Conservation (phyloP, 2,797 vertebrate genomes). For the Trachops cirrhosus region DNA sequence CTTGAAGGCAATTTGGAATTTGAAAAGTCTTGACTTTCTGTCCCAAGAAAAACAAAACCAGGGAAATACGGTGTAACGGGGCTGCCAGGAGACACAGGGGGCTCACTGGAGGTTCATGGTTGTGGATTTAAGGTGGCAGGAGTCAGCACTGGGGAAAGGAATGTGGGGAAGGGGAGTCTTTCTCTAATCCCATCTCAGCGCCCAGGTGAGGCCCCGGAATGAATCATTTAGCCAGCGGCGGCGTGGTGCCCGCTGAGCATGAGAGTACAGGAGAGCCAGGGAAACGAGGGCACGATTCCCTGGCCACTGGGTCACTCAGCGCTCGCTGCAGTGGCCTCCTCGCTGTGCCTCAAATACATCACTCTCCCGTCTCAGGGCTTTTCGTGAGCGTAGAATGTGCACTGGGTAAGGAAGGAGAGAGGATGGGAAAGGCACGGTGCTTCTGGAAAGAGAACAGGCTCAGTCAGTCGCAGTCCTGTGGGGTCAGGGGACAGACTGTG, state of each 20-base stretch:
- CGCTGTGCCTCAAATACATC: neutral
- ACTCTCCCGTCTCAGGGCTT: neutral
- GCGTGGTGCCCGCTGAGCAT: neutral
- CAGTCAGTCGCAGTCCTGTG: rapidly evolving
- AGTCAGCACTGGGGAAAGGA: neutral
- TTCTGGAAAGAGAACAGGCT: neutral
- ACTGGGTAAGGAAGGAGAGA: neutral
- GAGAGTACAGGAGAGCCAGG: neutral
- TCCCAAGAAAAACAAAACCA: neutral
- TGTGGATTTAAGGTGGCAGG: neutral
- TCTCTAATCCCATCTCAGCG: neutral
- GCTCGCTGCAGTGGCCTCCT: neutral
- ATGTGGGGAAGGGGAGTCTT: neutral
- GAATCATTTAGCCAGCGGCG: neutral
- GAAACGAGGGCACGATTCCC: neutral
- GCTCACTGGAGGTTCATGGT: neutral
- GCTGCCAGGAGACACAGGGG: neutral
- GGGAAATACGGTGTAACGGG: neutral
- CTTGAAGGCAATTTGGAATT: neutral
- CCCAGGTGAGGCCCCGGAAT: neutral
- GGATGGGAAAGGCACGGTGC: neutral
- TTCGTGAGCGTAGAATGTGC: neutral
- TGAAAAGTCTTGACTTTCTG: neutral
- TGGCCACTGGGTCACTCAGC: neutral
- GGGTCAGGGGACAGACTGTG: neutral